A percentile compares a stretch with the other conserved stretches of the same genome.
Conservation (phyloP, 2,797 vertebrate species). For the Pygocentrus nattereri region DNA sequence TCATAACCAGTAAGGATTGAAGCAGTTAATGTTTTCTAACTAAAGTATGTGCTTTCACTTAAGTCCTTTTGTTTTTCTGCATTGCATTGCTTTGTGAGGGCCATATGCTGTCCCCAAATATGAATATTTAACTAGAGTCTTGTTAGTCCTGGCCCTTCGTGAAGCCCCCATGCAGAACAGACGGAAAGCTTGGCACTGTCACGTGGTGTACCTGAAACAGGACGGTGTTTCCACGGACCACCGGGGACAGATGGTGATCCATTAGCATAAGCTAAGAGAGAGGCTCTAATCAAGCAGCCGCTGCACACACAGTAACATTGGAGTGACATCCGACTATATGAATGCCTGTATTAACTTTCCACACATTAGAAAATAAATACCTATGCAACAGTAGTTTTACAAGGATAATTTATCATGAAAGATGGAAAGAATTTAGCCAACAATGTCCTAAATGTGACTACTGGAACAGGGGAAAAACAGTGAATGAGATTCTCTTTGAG, state of each 20-base stretch:
- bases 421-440: background rate
- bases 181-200: constrained; percentile 60
- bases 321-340: constrained; percentile 10
- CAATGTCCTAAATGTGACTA: background rate
- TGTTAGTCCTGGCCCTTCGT: constrained; percentile 67
- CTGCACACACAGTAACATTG: background rate
- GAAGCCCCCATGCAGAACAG: constrained; percentile 66
- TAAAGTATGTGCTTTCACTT: constrained; percentile 23
- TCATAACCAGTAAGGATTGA: background rate
- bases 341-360: background rate
- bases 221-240: constrained; percentile 59
- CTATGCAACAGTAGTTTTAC: constrained; percentile 3
- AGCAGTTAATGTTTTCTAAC: background rate
- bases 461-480: background rate
- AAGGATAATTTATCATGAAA: background rate
- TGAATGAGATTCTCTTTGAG: background rate
- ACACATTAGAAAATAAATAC: background rate
- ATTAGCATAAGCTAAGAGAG: constrained; percentile 66
- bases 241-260: constrained; percentile 72
- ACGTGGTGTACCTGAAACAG: constrained; percentile 61
- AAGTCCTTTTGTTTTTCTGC: constrained; percentile 23
- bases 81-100: constrained; percentile 33
- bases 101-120: constrained; percentile 47
- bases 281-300: constrained; percentile 19
- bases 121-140: constrained; percentile 75